phyloP scores from a whole-genome alignment of 2,888 invertebrate species.

The Polydrusus cervinus region DNA sequence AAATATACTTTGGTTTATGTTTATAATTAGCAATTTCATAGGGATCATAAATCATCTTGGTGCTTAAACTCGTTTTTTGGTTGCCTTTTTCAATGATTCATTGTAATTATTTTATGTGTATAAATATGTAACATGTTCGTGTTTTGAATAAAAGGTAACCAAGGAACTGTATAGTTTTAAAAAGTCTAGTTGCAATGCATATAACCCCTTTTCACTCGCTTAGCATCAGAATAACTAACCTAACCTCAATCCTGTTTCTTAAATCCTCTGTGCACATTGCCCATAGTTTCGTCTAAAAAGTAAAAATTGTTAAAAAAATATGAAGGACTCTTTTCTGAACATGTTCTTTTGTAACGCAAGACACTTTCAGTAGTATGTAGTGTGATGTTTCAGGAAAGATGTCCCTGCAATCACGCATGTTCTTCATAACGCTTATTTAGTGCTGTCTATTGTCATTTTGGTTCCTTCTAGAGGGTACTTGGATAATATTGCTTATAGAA shows the following conservation, averaged over 20 bases:
- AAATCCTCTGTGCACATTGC: constrained; percentile 31
- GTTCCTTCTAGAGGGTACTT: constrained; percentile 6
- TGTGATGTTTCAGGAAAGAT: not conserved
- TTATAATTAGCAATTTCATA: constrained; percentile 30
- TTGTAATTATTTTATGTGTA: not conserved
- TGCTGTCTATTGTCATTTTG: not conserved
- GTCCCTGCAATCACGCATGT: not conserved
- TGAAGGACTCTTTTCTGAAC: not conserved
- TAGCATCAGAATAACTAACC: constrained; percentile 60
- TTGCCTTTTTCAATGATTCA: not conserved
- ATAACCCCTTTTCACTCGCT: constrained; percentile 61
- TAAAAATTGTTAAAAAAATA: not conserved
- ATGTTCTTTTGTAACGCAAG: not conserved
- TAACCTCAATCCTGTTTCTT: constrained; percentile 47
- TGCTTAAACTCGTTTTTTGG: constrained; percentile 10
- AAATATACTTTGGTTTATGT: constrained; percentile 4
- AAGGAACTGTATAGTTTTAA: constrained; percentile 5
- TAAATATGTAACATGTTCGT: not conserved
- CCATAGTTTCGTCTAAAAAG: constrained; percentile 22
- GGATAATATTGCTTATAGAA: not conserved
- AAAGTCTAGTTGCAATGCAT: constrained; percentile 48
- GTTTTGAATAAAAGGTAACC: not conserved
- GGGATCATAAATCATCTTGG: constrained; percentile 10
- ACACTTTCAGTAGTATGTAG: not conserved
- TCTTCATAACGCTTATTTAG: constrained; percentile 9